Evolutionary conservation across 2,888 invertebrate genomes (phyloP), one percentile per base, ranked within the genome.

Genomic region (Eupeodes latifasciatus): DNA sequence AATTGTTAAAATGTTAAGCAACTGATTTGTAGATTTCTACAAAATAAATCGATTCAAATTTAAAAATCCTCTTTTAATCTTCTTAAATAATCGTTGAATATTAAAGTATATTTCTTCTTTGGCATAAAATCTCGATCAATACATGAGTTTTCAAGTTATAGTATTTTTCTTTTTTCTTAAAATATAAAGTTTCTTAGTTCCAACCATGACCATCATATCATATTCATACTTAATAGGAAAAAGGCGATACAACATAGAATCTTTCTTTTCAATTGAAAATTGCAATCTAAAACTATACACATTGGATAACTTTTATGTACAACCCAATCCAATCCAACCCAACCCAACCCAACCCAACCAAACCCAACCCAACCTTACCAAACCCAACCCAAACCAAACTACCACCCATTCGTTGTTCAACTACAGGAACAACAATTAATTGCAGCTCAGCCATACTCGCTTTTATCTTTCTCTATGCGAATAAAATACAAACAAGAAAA

Each of bases 401-500:
- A 55, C 59, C 72, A 69, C 57, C 74, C 69, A 61, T 51, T 79
- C 66, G 11, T 64, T 75, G 69, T 69, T 76, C 69, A 71, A 69
- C 80, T 9, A 40, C 0, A 64, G 55, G 80, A 80, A 80, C 75
- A 55, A 55, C 69, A 72, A 72, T 80, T 80, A 84, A 80, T 80
- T 85, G 85, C 75, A 80, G 81, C 76, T 85, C 80, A 76, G 76
- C 81, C 64, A 59, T 85, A 80, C 69, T 61, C 79, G 53, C 57
- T 55, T 69, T 55, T 36, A 36, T 53, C 34, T 49, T 27, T 51
- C 16, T 55, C 12, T 57, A 51, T 72, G 34, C 40, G 40, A 40
- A 40, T 40, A 9, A 5, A 40, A 16, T 7, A 49, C 27, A 19
- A 55, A 71, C 2, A 14, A 53, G 53, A 55, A 53, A 11, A 9